Evolutionary conservation across 2,888 invertebrate genomes (phyloP), one percentile per base, ranked within the genome.

Genomic region (Drosophila nr. fundita): DNA sequence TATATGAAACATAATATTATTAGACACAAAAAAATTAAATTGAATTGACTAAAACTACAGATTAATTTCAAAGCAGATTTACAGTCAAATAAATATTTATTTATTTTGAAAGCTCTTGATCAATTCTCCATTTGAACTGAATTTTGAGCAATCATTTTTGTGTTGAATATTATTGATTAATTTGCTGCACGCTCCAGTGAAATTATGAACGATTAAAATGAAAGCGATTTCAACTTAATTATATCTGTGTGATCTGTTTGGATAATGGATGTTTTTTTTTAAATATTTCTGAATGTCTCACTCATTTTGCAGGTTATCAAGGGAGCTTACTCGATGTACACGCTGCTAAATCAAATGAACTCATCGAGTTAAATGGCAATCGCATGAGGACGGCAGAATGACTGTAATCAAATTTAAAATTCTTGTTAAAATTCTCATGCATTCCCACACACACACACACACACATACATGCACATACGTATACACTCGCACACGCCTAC

Each of bases 291-390:
- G 4, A 27, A 30, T 42, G 0, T 13, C 21, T 34, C 27, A 30
- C 5, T 34, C 8, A 21, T 82, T 76, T 55, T 76, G 11, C 69
- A 92, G 92, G 81, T 91, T 30, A 61, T 90, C 49, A 92, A 91
- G 72, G 79, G 80, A 1, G 87, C 91, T 32, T 91, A 91, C 60
- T 86, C 91, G 2, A 77, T 88, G 45, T 90, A 91, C 57, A 89
- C 92, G 6, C 65, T 92, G 18, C 68, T 92, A 0, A 84, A 63
- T 11, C 55, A 82, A 30, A 48, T 76, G n/a, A 76, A 53, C 7
- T 50, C 62, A 24, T 11, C n/a, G 29, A 61, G 10, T 69, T 73
- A 53, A 77, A 54, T 34, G 32, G 38, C 36, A 69, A 27, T n/a
- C 13, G 30, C 21, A 30, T n/a, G 24, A 49, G 40, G 24, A 24